Evolutionary conservation across 2,113 vertebrate species (phyloP).

Genomic region (Thryonomys swinderianus): DNA sequence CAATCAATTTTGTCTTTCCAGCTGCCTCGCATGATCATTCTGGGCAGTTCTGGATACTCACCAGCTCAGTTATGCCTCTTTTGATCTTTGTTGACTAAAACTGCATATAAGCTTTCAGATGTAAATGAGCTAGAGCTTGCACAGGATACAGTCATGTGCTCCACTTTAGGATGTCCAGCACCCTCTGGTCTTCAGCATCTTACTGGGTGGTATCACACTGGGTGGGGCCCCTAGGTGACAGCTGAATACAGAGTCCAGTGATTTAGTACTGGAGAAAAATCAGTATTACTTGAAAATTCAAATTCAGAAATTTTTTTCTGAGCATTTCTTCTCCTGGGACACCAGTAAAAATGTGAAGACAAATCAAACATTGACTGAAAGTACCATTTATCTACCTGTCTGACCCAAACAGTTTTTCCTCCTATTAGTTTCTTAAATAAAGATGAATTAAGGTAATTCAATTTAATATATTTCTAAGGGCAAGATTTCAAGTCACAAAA

Average conservation of each 20-base stretch:
- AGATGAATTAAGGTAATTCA: neutral
- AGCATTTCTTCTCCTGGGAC: neutral
- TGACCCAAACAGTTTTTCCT: neutral
- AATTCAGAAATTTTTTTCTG: slow-evolving; percentile 43
- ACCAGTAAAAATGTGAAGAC: neutral
- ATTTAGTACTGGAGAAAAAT: neutral
- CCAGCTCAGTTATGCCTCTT: slow-evolving; percentile 26
- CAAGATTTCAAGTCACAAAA: neutral
- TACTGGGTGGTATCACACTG: neutral
- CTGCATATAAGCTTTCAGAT: neutral
- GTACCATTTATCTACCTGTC: neutral
- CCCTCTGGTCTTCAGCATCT: neutral
- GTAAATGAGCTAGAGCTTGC: neutral
- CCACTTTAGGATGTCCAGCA: neutral
- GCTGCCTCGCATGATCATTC: neutral
- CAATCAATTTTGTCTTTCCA: slow-evolving; percentile 21
- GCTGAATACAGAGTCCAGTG: neutral
- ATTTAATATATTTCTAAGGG: neutral
- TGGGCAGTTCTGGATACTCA: neutral
- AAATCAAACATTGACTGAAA: neutral
- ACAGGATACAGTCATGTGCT: neutral
- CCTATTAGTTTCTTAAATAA: slow-evolving; percentile 2
- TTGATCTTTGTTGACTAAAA: slow-evolving; percentile 20
- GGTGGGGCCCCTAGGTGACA: neutral
- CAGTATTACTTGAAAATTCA: neutral